Evolutionary conservation across 2,888 invertebrate species (phyloP).

Genomic region (Drosophila helvetica): DNA sequence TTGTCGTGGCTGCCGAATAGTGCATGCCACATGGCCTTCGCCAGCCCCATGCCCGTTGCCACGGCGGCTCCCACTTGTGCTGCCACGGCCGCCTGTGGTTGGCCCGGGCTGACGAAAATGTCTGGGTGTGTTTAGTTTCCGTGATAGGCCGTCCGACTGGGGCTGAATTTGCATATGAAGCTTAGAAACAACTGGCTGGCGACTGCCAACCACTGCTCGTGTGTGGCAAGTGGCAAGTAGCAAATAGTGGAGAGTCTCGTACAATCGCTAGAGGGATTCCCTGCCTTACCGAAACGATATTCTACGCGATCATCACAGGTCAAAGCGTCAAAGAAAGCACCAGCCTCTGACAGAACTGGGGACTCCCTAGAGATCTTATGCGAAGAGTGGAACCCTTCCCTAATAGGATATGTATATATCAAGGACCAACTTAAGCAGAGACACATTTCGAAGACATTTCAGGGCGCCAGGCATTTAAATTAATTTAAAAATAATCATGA

Average conservation of each 20-base stretch:
- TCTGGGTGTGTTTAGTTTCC: conserved; percentile 61
- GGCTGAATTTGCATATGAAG: conserved; percentile 69
- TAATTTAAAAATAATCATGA: conserved; percentile 77
- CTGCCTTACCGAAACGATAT: too few species aligned
- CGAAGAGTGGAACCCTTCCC: too few species aligned
- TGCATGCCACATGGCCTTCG: conserved; percentile 36
- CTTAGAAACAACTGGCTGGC: conserved; percentile 28
- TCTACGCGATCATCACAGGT: too few species aligned
- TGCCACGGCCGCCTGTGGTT: conserved; percentile 28
- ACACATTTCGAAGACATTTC: conserved; percentile 5
- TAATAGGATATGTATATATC: too few species aligned
- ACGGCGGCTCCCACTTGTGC: not conserved
- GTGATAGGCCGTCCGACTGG: conserved; percentile 62
- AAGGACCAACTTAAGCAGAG: not conserved
- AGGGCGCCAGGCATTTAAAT: conserved; percentile 64
- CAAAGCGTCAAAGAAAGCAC: too few species aligned
- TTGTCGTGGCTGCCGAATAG: conserved; percentile 67
- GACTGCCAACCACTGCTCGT: not conserved
- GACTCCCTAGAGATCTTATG: not conserved
- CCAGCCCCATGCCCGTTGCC: conserved; percentile 1
- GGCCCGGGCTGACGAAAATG: conserved; percentile 25
- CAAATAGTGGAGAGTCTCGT: not conserved
- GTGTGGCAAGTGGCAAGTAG: not conserved
- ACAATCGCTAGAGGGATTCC: too few species aligned
- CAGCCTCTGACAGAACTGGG: too few species aligned